Conservation (phyloP, 2,797 vertebrate genomes). For the Pterois miles region DNA sequence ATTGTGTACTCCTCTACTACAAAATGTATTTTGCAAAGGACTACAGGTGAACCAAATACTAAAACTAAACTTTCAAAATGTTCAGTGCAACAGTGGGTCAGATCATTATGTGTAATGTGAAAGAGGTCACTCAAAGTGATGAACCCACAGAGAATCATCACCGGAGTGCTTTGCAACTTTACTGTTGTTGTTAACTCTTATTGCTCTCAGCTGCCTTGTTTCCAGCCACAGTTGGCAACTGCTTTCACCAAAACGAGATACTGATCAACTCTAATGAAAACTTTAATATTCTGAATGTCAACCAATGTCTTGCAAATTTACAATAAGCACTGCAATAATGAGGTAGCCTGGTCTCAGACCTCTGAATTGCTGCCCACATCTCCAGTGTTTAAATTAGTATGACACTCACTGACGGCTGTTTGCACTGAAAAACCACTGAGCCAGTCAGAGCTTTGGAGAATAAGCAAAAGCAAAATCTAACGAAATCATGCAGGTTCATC, state of each 20-base stretch:
- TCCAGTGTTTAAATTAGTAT: background rate
- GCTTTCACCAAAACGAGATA: background rate
- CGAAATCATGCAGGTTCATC: background rate
- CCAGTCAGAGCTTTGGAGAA: background rate
- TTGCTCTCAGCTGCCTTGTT: background rate
- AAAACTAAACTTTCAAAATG: no score
- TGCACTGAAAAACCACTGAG: no score
- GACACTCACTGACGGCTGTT: no score
- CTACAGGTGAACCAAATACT: background rate
- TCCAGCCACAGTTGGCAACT: background rate
- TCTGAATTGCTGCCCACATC: background rate
- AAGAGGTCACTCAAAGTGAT: background rate
- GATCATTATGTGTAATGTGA: background rate
- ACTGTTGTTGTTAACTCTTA: background rate
- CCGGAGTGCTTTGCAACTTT: background rate
- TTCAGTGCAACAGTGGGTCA: background rate
- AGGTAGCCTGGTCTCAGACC: background rate
- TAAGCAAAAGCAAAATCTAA: background rate
- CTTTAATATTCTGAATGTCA: background rate
- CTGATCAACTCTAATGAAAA: background rate
- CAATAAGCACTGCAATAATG: background rate
- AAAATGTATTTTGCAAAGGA: slow-evolving; percentile 15
- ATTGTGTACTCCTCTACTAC: background rate
- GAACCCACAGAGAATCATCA: no score
- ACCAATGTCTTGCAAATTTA: background rate